A percentile compares a stretch with the other conserved stretches of the same genome.
Conservation (phyloP, 2,797 vertebrate species). For the Siniperca undulata region DNA sequence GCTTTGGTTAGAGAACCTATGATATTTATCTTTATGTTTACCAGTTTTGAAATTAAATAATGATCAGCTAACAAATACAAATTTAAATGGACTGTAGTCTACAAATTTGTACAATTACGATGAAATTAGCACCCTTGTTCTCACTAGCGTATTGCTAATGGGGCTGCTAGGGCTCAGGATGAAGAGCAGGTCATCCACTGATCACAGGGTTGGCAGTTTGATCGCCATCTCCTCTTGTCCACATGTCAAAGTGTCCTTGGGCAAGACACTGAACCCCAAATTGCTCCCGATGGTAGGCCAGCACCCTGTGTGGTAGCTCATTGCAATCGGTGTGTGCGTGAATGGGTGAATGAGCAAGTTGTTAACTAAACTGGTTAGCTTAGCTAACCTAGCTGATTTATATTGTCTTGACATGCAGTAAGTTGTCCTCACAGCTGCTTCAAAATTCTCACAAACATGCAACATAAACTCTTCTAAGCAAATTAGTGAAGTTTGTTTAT, state of each 20-base stretch:
- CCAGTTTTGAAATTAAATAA: not conserved
- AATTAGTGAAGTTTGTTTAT: not conserved
- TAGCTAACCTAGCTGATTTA: not conserved
- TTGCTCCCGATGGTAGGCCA: too few relatives aligned
- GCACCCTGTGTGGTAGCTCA: too few relatives aligned
- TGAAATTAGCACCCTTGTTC: not conserved
- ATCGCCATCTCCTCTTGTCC: too few relatives aligned
- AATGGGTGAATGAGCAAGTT: not conserved
- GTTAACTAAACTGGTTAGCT: not conserved
- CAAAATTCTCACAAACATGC: not conserved
- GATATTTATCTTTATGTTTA: conserved; percentile 10
- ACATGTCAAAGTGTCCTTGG: too few relatives aligned
- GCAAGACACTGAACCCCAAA: not conserved
- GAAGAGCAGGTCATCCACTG: too few relatives aligned
- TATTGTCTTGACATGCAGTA: not conserved
- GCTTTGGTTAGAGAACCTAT: not conserved
- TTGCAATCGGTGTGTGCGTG: too few relatives aligned
- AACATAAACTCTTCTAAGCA: not conserved
- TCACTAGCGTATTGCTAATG: not conserved
- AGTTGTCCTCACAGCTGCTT: not conserved
- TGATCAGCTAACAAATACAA: not conserved
- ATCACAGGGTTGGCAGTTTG: too few relatives aligned
- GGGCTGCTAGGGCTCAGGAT: too few relatives aligned
- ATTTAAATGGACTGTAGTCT: not conserved
- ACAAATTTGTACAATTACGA: not conserved